phyloP scores from a whole-genome alignment of 2,888 invertebrate species.

The Clepsis dumicolana region DNA sequence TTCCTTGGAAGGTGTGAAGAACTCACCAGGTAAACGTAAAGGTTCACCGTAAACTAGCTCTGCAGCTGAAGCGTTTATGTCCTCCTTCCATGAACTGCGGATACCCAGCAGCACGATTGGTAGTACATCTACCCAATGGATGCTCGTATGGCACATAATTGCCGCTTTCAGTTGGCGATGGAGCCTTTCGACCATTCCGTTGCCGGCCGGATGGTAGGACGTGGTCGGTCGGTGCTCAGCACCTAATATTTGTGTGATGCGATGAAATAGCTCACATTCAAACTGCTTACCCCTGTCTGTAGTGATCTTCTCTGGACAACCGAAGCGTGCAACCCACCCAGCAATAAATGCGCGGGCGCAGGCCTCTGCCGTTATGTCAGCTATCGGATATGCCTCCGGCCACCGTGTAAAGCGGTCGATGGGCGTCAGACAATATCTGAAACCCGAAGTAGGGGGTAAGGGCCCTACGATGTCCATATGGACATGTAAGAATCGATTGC shows the following conservation, averaged over 20 bases:
- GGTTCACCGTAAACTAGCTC: constrained; percentile 10
- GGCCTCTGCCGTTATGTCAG: constrained; percentile 8
- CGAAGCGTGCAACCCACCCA: background rate
- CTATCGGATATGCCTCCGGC: constrained; percentile 54
- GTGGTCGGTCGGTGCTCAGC: constrained; percentile 4
- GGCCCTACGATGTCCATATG: no score
- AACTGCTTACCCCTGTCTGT: constrained; percentile 48
- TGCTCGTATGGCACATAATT: constrained; percentile 23
- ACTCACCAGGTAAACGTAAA: constrained; percentile 37
- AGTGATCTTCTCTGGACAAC: no score
- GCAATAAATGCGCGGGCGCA: constrained; percentile 2
- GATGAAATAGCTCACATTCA: background rate
- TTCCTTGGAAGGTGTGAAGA: constrained; percentile 37
- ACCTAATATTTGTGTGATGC: background rate
- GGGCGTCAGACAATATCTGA: no score
- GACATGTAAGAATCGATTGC: no score
- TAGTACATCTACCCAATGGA: constrained; percentile 23
- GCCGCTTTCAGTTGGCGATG: constrained; percentile 64
- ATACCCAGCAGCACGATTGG: constrained; percentile 20
- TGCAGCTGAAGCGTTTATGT: background rate
- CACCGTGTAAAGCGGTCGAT: no score
- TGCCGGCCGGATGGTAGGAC: constrained; percentile 25
- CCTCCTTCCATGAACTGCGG: constrained; percentile 4
- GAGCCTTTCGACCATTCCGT: constrained; percentile 39
- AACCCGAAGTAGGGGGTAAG: no score